Conservation (phyloP, 37 sponge, comb jelly and placozoan species). For the Cliona cf. orientalis region DNA sequence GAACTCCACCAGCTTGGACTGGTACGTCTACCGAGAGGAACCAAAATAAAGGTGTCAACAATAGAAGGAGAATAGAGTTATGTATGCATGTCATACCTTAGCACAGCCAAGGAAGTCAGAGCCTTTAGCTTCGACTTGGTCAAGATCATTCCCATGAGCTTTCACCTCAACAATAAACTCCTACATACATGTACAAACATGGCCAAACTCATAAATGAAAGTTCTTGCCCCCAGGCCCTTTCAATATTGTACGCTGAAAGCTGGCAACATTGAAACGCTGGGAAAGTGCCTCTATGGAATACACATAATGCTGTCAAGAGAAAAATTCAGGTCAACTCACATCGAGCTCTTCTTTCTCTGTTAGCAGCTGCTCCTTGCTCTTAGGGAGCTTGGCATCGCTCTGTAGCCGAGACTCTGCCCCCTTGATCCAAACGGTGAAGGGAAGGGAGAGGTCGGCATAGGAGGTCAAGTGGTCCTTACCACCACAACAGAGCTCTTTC, state of each 20-base stretch:
- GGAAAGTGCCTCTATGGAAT: not conserved
- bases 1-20: conserved; percentile 29
- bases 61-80: not conserved
- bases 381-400: not conserved
- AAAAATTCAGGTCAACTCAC: not conserved
- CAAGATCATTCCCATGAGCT: conserved; percentile 35
- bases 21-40: conserved; percentile 28
- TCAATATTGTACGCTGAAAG: too few relatives aligned
- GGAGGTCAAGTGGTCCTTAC: conserved; percentile 15
- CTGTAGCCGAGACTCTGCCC: conserved; percentile 27
- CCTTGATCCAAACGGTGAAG: conserved; percentile 49
- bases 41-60: not conserved
- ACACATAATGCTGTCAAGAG: not conserved
- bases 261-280: too few relatives aligned
- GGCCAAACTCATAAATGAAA: too few relatives aligned
- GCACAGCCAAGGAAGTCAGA: conserved; percentile 42
- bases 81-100: conserved; percentile 21
- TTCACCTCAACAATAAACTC: conserved; percentile 39
- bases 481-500: conserved; percentile 20
- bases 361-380: conserved; percentile 31
- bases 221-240: too few relatives aligned
- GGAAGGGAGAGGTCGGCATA: conserved; percentile 20
- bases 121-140: conserved; percentile 39
- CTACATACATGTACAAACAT: not conserved
- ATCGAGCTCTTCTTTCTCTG: conserved; percentile 14